Conservation (phyloP, 2,888 invertebrate genomes). For the Malthinus seriepunctatus region DNA sequence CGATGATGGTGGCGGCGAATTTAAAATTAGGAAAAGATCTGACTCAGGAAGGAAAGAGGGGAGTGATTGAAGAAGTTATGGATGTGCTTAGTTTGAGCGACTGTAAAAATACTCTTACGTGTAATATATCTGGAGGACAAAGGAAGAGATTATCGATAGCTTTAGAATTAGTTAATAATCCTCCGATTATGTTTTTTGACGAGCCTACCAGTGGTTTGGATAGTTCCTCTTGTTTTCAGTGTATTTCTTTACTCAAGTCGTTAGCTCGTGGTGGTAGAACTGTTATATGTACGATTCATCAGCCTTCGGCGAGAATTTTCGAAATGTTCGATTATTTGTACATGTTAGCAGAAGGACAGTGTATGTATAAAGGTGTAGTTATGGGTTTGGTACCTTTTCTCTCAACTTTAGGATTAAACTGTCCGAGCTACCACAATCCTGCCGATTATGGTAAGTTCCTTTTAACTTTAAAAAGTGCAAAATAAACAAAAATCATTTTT, state of each 20-base stretch:
- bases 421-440: conserved; percentile 95
- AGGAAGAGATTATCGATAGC: conserved; percentile 90
- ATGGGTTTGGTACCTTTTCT: conserved; percentile 86
- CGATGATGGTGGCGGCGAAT: conserved; percentile 93
- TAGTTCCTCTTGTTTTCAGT: conserved; percentile 92
- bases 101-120: conserved; percentile 77
- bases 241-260: conserved; percentile 85
- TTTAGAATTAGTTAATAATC: conserved; percentile 91
- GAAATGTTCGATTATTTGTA: conserved; percentile 96
- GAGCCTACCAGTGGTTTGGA: conserved; percentile 94
- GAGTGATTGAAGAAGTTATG: conserved; percentile 83
- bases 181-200: conserved; percentile 97
- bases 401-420: conserved; percentile 80
- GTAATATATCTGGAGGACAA: conserved; percentile 87
- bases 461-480: background rate
- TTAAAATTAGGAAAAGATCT: conserved; percentile 85
- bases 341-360: conserved; percentile 89
- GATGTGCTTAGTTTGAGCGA: conserved; percentile 82
- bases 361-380: conserved; percentile 88
- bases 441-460: conserved; percentile 83
- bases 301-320: conserved; percentile 92
- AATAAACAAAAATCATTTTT: conserved; percentile 37
- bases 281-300: conserved; percentile 95
- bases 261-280: conserved; percentile 87
- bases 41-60: conserved; percentile 71